Base-by-base conservation (phyloP, 1,140 invertebrate species). In the Camponotus floridanus region DNA sequence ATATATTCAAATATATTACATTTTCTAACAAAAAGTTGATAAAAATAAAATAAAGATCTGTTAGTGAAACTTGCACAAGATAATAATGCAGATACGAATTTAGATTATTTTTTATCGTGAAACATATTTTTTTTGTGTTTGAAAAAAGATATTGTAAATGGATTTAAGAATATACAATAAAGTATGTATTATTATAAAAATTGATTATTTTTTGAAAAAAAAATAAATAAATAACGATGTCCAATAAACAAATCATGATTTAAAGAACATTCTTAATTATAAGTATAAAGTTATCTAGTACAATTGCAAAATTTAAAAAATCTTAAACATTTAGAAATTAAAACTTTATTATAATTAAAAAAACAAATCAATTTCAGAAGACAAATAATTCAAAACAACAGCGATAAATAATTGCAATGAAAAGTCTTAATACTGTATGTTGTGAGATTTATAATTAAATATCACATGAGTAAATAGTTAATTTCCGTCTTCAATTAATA, bases 401-500 rank as follows among this genome's bases (percentile, higher is more conserved):
- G 15, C 15, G 2, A 62, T 42, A 45, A 3, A 76, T 26, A 26
- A 26, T 26, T 26, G 31, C 8, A 11, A 65, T 36, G 21, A 42
- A 42, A 21, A 6, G 15, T 9, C 18, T 61, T 9, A 26, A 26
- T 15, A 62, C 4, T 39, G 9, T 65, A 9, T 39, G 9, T 65
- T 36, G 3, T 48, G 31, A n/a, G 39, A 65, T 79, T 65, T 79
- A 36, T 51, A 11, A 65, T 51, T n/a, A 5, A 26, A 65, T 18
- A 15, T 64, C 45, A 62, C 74, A 36, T n/a, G 76, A 78, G 42
- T 68, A 68, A 80, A 80, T 0, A 36, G 42, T 51, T 39, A 61
- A 48, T 15, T 5, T 11, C 9, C 18, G 8, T 67, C 7, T 39
- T 13, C n/a, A 31, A 68, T 18, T 57, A 31, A 6, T 42, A 68